Evolutionary conservation across 2,888 invertebrate species (phyloP), one percentile per base, ranked within the genome.

Genomic region (Caenorhabditis sinica): DNA sequence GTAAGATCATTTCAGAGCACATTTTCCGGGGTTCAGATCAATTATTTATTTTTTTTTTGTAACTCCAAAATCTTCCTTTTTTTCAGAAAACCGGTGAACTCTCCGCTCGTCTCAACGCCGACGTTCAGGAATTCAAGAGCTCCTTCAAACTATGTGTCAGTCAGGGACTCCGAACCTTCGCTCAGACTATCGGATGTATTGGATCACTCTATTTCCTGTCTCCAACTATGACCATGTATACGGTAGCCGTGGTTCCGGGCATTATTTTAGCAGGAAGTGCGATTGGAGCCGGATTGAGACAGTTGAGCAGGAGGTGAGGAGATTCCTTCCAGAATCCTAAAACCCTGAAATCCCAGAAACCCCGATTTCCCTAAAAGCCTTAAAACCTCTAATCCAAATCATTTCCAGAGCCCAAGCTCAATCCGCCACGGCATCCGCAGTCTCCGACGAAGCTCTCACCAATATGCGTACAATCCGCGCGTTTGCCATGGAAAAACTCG

Each of bases 61-160:
- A 0, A n/a, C n/a, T n/a, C 33, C 33, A 6, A 36, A 36, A 6
- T 6, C 33, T n/a, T n/a, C n/a, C n/a, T n/a, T 33, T 33, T 43
- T 73, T 81, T 15, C 72, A 87, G 87, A 89, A 87, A 82, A 86
- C 85, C 0, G 97, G 97, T 0, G 97, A 97, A 93, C 95, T 98
- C 60, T 95, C 97, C 11, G 97, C 96, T 93, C 95, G 97, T 95
- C 94, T 98, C 85, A 97, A 97, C 33, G 95, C 96, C 61, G 98
- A 98, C 94, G 95, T 98, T 11, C 97, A 98, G 93, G 97, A 98
- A 92, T 98, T 98, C 93, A 98, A 98, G 94, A 97, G 97, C 90
- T 96, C 96, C 0, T 98, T 98, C 93, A 98, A 98, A 93, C 95
- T 96, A 91, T 96, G 96, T 30, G 95, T 98, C 61, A 96, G 97